These are phyloP conservation scores for Narcine bancroftii DNA, from an alignment of 2,113 vertebrate genomes.

Conservation along the genomic window DNA sequence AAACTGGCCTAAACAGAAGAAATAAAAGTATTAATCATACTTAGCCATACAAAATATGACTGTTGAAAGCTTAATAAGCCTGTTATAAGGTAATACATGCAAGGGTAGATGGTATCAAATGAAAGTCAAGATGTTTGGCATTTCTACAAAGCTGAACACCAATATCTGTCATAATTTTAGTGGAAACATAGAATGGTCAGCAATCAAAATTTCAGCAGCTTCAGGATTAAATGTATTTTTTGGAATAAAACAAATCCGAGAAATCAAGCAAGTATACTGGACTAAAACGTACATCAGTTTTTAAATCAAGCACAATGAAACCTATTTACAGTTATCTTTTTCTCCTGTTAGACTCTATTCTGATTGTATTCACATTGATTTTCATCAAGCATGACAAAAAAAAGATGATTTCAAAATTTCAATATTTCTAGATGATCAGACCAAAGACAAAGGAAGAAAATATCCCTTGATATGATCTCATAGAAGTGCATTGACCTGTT, in stretches of 20 bases:
- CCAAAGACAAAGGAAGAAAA: background rate
- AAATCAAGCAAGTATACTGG: background rate
- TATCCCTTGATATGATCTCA: background rate
- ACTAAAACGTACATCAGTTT: background rate
- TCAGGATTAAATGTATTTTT: background rate
- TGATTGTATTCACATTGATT: background rate
- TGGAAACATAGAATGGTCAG: slow-evolving; percentile 1
- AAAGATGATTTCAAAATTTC: background rate
- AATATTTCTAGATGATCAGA: background rate
- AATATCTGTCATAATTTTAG: background rate
- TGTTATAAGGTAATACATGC: slow-evolving; percentile 8
- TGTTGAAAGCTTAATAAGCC: background rate
- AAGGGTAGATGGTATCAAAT: slow-evolving; percentile 7
- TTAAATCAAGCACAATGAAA: background rate
- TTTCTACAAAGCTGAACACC: slow-evolving; percentile 21
- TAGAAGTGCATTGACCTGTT: background rate
- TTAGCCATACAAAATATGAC: background rate
- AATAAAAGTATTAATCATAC: background rate
- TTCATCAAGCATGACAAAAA: background rate
- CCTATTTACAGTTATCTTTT: background rate
- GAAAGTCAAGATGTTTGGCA: slow-evolving; percentile 18
- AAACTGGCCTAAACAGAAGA: background rate
- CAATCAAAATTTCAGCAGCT: background rate
- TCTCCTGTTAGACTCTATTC: background rate
- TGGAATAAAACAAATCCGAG: background rate